phyloP scores from a whole-genome alignment of 2,888 invertebrate species.

The Serripes groenlandicus region DNA sequence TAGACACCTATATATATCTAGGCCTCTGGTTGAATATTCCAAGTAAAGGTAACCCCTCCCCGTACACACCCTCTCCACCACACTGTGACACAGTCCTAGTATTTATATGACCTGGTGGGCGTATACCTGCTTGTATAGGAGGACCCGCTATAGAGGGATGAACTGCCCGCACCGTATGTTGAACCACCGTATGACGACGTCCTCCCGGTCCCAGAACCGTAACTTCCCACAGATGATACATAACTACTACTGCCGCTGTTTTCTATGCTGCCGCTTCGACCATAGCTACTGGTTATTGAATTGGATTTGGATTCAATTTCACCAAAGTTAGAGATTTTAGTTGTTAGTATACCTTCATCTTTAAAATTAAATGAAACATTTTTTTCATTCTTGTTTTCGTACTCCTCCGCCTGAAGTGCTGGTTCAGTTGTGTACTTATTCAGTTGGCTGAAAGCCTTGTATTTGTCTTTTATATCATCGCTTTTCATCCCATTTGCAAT shows the following conservation, averaged over 20 bases:
- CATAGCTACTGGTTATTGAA: neutral
- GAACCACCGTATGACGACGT: conserved; percentile 16
- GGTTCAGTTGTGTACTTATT: conserved; percentile 71
- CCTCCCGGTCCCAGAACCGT: conserved; percentile 7
- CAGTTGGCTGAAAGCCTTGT: conserved; percentile 71
- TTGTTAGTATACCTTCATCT: conserved; percentile 70
- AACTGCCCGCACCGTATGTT: neutral
- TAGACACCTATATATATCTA: no score
- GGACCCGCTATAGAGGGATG: conserved; percentile 3
- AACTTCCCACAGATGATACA: conserved; percentile 14
- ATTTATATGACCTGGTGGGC: conserved; percentile 40
- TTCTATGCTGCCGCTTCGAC: conserved; percentile 14
- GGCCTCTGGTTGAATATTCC: no score
- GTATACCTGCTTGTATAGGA: conserved; percentile 42
- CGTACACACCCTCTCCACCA: no score
- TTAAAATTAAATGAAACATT: conserved; percentile 72
- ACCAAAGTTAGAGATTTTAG: conserved; percentile 76
- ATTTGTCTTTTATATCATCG: conserved; percentile 70
- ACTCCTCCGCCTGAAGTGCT: conserved; percentile 71
- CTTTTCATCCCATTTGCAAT: neutral
- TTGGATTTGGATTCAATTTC: conserved; percentile 67
- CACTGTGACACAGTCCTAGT: conserved; percentile 35
- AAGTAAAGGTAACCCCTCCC: no score
- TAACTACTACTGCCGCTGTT: neutral
- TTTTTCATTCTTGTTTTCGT: conserved; percentile 72